Conservation (phyloP, 2,888 invertebrate genomes). For the Hyppa rectilinea region DNA sequence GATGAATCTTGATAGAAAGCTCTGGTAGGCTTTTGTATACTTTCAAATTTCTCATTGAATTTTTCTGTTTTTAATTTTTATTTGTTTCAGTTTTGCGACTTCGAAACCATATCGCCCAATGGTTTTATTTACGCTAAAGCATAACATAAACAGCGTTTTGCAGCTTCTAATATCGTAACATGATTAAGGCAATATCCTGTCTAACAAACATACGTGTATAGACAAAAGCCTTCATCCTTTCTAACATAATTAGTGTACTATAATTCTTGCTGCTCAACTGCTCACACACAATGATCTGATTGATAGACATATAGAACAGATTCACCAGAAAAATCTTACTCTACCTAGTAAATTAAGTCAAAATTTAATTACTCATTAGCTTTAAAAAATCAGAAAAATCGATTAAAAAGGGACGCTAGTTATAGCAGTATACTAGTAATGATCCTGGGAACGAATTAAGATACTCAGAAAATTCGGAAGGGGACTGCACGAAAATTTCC, state of each 20-base stretch:
- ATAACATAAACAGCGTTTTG: neutral
- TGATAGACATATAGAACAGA: neutral
- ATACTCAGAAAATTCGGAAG: neutral
- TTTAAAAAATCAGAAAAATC: too few species aligned
- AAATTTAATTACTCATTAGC: too few species aligned
- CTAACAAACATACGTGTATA: too few species aligned
- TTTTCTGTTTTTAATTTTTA: slow-evolving; percentile 14
- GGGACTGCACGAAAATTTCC: neutral
- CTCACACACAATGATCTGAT: neutral
- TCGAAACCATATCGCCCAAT: neutral
- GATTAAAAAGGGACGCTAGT: neutral
- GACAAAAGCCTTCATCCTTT: neutral
- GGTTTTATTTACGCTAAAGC: neutral
- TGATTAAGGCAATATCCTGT: slow-evolving; percentile 12
- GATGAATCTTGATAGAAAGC: slow-evolving; percentile 23
- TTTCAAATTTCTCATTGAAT: slow-evolving; percentile 8
- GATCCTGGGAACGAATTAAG: neutral
- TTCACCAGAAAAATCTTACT: neutral
- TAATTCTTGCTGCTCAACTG: neutral
- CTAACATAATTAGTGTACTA: neutral
- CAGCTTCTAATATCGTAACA: neutral
- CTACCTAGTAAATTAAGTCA: too few species aligned
- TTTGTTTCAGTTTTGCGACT: slow-evolving; percentile 2
- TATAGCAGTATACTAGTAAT: neutral
- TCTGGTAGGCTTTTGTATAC: slow-evolving; percentile 13